Base-by-base conservation (phyloP, 2,797 vertebrate genomes). In the Galaxias olidus region DNA sequence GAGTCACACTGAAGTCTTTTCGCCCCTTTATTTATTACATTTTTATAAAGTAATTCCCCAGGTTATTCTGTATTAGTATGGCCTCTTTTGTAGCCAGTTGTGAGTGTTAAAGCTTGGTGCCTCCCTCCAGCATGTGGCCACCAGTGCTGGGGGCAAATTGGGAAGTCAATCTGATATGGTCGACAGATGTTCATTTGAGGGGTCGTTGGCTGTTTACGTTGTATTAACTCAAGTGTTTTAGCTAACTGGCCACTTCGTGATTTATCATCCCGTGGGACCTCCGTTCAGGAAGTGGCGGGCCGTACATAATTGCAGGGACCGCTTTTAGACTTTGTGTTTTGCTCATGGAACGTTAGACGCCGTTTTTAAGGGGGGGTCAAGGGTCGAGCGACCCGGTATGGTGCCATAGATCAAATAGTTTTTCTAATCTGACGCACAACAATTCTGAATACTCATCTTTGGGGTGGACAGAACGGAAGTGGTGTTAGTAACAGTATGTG, bases 111-210 rank as follows among this genome's bases (percentile, higher is more conserved):
- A 56, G n/a, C 20, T 17, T 47, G 30, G 14, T 51, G 15, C 56
- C 12, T 44, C 61, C 73, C 70, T 80, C 77, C 61, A 72, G 81
- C 77, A 81, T 84, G 83, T 85, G 81, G 68, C 20, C 59, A 19
- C 59, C 74, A 81, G 69, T 68, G 19, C 69, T 73, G 51, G 17
- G 30, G 61, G 62, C 70, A 76, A 86, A 85, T 77, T 1, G 61
- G 60, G 40, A 77, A 72, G 67, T 44, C 61, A 58, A 44, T 46
- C 68, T 67, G 82, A 71, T 82, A 69, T 83, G 86, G 85, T 43
- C 50, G 66, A 65, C 90, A 92, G 86, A 90, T 92, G 90, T 83
- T 87, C 74, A 85, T 85, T 87, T 77, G 71, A 84, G 84, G 80
- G 86, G 67, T 88, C 85, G 84, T 88, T 91, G 87, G 66, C 72